phyloP scores from a whole-genome alignment of 2,113 vertebrate genomes.

The Scartelaos histophorus region DNA sequence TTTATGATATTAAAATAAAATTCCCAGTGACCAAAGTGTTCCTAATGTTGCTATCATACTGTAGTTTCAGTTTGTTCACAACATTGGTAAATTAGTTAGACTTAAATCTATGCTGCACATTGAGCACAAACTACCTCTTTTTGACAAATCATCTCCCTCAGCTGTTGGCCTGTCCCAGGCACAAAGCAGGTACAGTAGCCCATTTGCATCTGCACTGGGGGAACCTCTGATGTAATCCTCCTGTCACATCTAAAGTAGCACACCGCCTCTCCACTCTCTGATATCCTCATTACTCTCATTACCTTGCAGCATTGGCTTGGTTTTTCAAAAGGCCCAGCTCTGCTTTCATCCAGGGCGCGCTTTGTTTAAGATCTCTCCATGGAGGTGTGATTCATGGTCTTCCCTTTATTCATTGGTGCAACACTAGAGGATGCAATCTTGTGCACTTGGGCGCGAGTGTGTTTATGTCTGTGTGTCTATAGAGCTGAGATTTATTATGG shows the following conservation, averaged over 20 bases:
- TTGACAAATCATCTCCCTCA: background rate
- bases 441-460: conserved; percentile 17
- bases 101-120: background rate
- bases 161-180: background rate
- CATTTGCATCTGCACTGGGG: conserved; percentile 15
- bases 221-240: conserved; percentile 54
- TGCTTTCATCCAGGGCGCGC: conserved; percentile 59
- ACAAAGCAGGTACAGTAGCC: background rate
- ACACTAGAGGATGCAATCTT: conserved; percentile 29
- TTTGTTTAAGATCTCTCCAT: conserved; percentile 57
- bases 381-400: conserved; percentile 50
- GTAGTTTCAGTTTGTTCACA: background rate
- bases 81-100: background rate
- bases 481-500: conserved; percentile 50
- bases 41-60: too few relatives aligned
- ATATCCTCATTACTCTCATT: conserved; percentile 65
- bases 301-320: conserved; percentile 48
- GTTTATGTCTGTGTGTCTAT: conserved; percentile 37
- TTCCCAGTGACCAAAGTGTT: too few relatives aligned
- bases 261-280: conserved; percentile 42
- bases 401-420: conserved; percentile 41
- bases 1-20: too few relatives aligned
- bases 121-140: background rate
- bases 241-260: conserved; percentile 56
- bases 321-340: conserved; percentile 47